Base-by-base conservation (phyloP, 2,113 vertebrate species). In the Microtus oregoni region DNA sequence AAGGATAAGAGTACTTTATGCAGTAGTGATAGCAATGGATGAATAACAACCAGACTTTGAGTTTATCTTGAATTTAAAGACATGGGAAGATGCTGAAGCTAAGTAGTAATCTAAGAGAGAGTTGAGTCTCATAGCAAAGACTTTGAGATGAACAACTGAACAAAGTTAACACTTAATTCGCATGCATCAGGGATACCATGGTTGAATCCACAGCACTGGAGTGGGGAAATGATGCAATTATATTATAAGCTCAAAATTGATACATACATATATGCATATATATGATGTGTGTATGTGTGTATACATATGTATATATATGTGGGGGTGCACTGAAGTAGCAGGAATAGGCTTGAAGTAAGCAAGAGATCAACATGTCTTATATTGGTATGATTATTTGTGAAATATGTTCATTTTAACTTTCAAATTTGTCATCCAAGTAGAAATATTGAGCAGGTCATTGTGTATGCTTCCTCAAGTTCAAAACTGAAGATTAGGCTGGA, bases 351-450 rank as follows among this genome's bases (percentile, higher is more conserved):
- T 96, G 61, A 50, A 22, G 4, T 63, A 91, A 79, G 38, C 13
- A 92, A 91, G 41, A 50, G 52, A 75, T 30, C 11, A 72, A 70
- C 52, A 78, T 79, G 86, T 96, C 70, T 82, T 17, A 58, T 94
- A 65, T 78, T n/a, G 2, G 7, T 73, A 20, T 47, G 63, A 41
- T 77, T 90, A 38, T 87, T 86, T 88, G 26, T 32, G 47, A 83
- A 61, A 32, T 38, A 70, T 38, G 24, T 32, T n/a, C 38, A 65
- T 94, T 87, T 90, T n/a, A 92, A 90, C 30, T 63, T 41, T 68
- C 22, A 8, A 83, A 85, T 63, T 61, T 97, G 63, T 83, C 44
- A 73, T 32, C 20, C 38, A 81, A 94, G n/a, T 78, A 35, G 63
- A 85, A 86, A 52, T 78, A 22, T 19, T 50, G 68, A 87, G 6